Evolutionary conservation across 2,888 invertebrate species (phyloP).

Genomic region (Sturmia bella): DNA sequence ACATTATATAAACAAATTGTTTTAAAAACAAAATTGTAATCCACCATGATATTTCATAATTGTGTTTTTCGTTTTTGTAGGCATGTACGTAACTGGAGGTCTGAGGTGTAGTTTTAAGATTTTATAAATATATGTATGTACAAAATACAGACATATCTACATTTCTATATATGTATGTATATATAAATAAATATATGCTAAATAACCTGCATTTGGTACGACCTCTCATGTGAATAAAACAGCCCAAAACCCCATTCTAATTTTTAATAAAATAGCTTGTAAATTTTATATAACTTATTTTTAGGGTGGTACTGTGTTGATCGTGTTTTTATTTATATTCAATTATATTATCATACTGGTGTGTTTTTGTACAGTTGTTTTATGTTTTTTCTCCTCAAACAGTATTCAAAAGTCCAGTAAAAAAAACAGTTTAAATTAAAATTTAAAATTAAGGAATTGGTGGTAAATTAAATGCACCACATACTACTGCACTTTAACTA

Average conservation of each 20-base stretch:
- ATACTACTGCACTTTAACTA: conserved; percentile 22
- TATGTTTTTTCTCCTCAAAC: conserved; percentile 7
- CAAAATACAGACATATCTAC: background rate
- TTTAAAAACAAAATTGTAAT: too few relatives aligned
- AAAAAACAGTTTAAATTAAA: conserved; percentile 29
- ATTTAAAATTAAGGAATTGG: conserved; percentile 49
- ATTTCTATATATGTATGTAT: background rate
- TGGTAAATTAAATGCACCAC: conserved; percentile 37
- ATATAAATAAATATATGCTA: too few relatives aligned
- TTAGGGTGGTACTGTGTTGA: conserved; percentile 58
- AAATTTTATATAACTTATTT: conserved; percentile 30
- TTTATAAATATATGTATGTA: background rate
- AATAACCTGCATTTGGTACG: too few relatives aligned
- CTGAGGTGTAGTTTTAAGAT: too few relatives aligned
- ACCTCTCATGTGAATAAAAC: background rate
- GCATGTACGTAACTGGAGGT: too few relatives aligned
- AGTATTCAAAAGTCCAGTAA: background rate
- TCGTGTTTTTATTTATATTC: conserved; percentile 61
- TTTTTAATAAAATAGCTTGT: conserved; percentile 45
- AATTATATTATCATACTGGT: conserved; percentile 58
- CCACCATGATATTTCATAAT: too few relatives aligned
- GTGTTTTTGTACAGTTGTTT: conserved; percentile 13
- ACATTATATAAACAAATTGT: too few relatives aligned
- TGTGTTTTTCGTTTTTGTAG: too few relatives aligned
- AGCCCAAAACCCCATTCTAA: conserved; percentile 56